Percentiles rank a stretch among this genome's conserved stretches.
Conservation (phyloP, 2,888 invertebrate species). For the Abscondita cerata region DNA sequence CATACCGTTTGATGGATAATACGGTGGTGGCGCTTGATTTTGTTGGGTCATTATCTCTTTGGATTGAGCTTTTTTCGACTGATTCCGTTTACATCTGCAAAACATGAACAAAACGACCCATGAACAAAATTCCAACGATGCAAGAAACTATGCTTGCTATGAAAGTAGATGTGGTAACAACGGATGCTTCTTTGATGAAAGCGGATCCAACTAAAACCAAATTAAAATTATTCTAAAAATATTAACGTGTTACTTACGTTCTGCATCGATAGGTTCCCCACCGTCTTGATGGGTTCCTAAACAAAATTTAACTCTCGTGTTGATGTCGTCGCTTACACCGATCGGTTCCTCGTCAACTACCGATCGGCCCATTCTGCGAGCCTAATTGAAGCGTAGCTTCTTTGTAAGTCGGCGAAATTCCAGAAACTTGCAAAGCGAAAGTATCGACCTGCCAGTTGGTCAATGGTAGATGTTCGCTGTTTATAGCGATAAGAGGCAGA, state of each 20-base stretch:
- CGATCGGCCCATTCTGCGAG: conserved; percentile 61
- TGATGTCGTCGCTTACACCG: conserved; percentile 67
- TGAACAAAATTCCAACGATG: conserved; percentile 79
- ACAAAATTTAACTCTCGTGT: conserved; percentile 79
- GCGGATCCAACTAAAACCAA: conserved; percentile 76
- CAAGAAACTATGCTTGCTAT: conserved; percentile 81
- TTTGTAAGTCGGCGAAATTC: conserved; percentile 71
- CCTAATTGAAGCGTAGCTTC: conserved; percentile 72
- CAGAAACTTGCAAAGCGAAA: conserved; percentile 74
- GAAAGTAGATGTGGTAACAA: conserved; percentile 78
- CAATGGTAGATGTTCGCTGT: conserved; percentile 64
- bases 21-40: conserved; percentile 87
- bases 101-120: conserved; percentile 80
- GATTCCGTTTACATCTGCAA: conserved; percentile 84
- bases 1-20: conserved; percentile 86
- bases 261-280: conserved; percentile 83
- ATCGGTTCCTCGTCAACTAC: conserved; percentile 65
- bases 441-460: conserved; percentile 76
- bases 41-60: conserved; percentile 88
- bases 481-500: conserved; percentile 74
- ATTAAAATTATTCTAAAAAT: conserved; percentile 6
- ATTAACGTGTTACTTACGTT: conserved; percentile 71
- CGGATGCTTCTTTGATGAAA: conserved; percentile 79
- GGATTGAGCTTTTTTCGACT: conserved; percentile 80
- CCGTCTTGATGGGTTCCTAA: conserved; percentile 81